Evolutionary conservation across 2,888 invertebrate genomes (phyloP).

Genomic region (Merodon equestris): DNA sequence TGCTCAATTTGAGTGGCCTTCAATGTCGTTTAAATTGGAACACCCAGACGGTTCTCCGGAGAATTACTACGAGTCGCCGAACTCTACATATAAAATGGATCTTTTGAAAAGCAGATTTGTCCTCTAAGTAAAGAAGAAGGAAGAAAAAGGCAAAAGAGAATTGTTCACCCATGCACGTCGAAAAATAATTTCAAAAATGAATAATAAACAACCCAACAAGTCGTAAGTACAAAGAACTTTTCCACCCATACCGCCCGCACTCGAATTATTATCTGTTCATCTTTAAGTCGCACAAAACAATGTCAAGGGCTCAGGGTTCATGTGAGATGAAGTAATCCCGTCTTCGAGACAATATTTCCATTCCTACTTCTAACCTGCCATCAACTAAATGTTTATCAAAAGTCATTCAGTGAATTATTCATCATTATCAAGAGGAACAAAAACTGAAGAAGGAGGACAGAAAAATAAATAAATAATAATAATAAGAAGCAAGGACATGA

Average conservation of each 20-base stretch:
- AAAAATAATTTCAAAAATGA: slow-evolving; percentile 8
- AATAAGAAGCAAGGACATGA: slow-evolving; percentile 14
- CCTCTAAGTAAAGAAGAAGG: too few relatives aligned
- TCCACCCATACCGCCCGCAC: background rate
- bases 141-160: too few relatives aligned
- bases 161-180: too few relatives aligned
- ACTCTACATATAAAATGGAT: too few relatives aligned
- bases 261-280: background rate
- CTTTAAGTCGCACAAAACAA: slow-evolving; percentile 2
- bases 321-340: background rate
- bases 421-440: slow-evolving; percentile 37
- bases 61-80: too few relatives aligned
- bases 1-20: background rate
- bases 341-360: background rate
- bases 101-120: background rate
- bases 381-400: slow-evolving; percentile 52
- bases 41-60: too few relatives aligned
- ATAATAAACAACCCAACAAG: slow-evolving; percentile 1
- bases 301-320: background rate
- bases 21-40: too few relatives aligned
- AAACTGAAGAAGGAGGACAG: background rate
- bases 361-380: background rate
- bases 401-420: slow-evolving; percentile 54
- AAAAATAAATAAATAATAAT: too few relatives aligned
- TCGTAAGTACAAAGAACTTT: background rate